phyloP scores from a whole-genome alignment of 2,797 vertebrate species.

The Chaetophractus vellerosus region DNA sequence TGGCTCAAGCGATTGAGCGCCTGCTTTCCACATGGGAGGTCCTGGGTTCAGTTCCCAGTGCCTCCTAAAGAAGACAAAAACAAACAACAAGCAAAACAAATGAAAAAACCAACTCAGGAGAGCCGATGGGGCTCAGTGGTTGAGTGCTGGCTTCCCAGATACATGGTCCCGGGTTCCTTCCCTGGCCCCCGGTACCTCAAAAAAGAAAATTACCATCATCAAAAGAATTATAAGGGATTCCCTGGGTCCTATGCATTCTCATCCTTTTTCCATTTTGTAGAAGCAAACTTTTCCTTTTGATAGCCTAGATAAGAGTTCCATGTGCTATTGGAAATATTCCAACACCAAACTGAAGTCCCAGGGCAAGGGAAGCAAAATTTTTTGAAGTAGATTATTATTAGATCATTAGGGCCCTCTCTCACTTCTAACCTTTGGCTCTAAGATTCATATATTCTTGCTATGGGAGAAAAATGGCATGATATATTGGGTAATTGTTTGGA shows the following conservation, averaged over 20 bases:
- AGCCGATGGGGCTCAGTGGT: too few species aligned
- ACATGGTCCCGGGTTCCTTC: too few species aligned
- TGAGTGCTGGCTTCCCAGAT: too few species aligned
- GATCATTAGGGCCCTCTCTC: background rate
- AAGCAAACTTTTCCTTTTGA: background rate
- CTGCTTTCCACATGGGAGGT: too few species aligned
- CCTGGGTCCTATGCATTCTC: background rate
- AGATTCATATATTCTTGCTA: background rate
- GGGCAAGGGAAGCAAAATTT: background rate
- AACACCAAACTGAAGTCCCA: background rate
- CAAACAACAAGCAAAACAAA: too few species aligned
- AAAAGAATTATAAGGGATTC: background rate
- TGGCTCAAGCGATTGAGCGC: too few species aligned
- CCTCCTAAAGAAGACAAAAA: too few species aligned
- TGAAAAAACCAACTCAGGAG: too few species aligned
- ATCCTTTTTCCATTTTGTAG: background rate
- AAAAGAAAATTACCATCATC: too few species aligned
- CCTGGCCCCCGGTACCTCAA: too few species aligned
- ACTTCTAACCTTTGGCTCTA: background rate
- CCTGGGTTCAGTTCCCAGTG: too few species aligned
- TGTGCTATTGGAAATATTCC: background rate
- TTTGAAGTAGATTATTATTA: conserved; percentile 14
- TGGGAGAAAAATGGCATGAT: background rate
- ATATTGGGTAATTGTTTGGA: background rate
- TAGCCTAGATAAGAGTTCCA: background rate